phyloP scores from a whole-genome alignment of 2,888 invertebrate genomes.

The Drosophila paracracens region DNA sequence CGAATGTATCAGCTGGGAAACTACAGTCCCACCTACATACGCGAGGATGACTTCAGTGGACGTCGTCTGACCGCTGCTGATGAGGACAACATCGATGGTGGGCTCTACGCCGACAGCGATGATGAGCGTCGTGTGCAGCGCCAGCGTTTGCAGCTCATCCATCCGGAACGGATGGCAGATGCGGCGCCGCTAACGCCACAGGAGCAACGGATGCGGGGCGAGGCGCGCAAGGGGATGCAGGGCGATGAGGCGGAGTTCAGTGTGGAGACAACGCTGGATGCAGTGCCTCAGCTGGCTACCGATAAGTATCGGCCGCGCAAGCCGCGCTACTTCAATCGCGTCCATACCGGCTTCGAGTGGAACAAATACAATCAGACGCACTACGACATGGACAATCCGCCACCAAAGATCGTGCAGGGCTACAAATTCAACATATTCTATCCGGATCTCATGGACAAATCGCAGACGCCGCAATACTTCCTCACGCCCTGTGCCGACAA shows the following conservation, averaged over 20 bases:
- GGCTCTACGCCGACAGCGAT: constrained; percentile 60
- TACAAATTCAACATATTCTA: constrained; percentile 99
- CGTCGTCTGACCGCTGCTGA: constrained; percentile 41
- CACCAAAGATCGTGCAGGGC: constrained; percentile 99
- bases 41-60: constrained; percentile 65
- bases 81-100: constrained; percentile 62
- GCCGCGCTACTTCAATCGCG: constrained; percentile 98
- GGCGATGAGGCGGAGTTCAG: constrained; percentile 96
- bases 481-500: constrained; percentile 96
- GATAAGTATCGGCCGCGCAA: constrained; percentile 99
- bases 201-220: constrained; percentile 90
- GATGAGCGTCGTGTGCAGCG: constrained; percentile 59
- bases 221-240: constrained; percentile 93
- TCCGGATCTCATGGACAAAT: constrained; percentile 98
- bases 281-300: constrained; percentile 93
- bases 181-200: constrained; percentile 59
- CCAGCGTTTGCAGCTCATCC: constrained; percentile 53
- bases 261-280: constrained; percentile 94
- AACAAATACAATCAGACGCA: constrained; percentile 99
- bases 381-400: constrained; percentile 99
- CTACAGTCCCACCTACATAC: constrained; percentile 92
- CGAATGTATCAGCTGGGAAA: constrained; percentile 91
- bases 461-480: constrained; percentile 96
- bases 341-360: constrained; percentile 99
- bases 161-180: constrained; percentile 77